Percentiles rank a stretch among this genome's conserved stretches.
phyloP scores from a whole-genome alignment of 2,113 vertebrate genomes.

The Sminthopsis crassicaudata region DNA sequence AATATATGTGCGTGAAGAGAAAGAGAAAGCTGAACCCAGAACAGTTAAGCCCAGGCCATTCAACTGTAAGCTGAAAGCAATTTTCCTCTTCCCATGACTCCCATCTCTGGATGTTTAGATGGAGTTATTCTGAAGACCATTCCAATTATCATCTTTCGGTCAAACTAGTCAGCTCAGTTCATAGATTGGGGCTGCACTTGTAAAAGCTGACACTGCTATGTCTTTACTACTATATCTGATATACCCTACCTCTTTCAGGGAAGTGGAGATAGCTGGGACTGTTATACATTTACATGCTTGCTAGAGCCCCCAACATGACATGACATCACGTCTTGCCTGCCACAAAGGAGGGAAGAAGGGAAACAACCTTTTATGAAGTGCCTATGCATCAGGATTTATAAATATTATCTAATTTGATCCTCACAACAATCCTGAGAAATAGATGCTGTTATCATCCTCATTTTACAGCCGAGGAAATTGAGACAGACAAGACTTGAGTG shows the following conservation, averaged over 20 bases:
- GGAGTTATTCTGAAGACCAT: not conserved
- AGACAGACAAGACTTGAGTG: not conserved
- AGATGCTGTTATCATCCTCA: not conserved
- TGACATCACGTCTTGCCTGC: not conserved
- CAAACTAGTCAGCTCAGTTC: not conserved
- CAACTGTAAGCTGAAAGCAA: not conserved
- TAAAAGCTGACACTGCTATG: not conserved
- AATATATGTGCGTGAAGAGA: not conserved
- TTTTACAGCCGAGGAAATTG: not conserved
- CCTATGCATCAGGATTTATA: not conserved
- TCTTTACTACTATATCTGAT: not conserved
- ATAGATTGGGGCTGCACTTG: not conserved
- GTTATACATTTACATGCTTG: not conserved
- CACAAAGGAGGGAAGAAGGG: not conserved
- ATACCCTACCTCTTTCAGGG: not conserved
- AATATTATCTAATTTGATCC: not conserved
- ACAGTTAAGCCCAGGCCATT: not conserved
- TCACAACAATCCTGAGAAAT: not conserved
- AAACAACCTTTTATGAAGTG: not conserved
- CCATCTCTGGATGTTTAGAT: not conserved
- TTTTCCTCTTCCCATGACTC: not conserved
- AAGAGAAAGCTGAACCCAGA: not conserved
- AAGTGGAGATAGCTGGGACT: not conserved
- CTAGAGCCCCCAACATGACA: not conserved
- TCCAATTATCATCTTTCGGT: not conserved